Evolutionary conservation across 2,113 vertebrate species (phyloP).

Genomic region (Elanoides forficatus): DNA sequence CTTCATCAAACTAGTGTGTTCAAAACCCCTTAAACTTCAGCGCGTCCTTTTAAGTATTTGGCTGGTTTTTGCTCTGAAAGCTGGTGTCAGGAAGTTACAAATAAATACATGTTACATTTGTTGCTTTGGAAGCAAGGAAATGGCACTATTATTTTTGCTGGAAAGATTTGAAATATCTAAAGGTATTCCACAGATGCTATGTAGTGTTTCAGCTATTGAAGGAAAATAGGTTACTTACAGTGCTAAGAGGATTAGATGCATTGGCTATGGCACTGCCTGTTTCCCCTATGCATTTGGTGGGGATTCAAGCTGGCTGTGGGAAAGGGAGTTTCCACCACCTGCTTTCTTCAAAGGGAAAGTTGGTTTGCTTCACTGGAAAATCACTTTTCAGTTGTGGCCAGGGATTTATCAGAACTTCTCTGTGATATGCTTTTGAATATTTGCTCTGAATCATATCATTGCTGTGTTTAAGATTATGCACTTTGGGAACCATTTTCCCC

Average conservation of each 20-base stretch:
- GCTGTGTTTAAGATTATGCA: background rate
- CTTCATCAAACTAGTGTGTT: background rate
- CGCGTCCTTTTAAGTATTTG: background rate
- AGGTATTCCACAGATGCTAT: background rate
- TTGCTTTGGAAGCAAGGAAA: background rate
- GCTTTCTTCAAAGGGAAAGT: background rate
- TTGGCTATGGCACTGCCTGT: background rate
- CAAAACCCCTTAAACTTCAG: background rate
- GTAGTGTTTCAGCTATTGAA: background rate
- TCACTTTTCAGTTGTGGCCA: background rate
- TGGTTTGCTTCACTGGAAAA: background rate
- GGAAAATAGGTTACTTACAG: background rate
- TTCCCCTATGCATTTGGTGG: background rate
- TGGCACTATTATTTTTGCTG: background rate
- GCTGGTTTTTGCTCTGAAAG: background rate
- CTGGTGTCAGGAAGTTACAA: background rate
- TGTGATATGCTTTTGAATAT: background rate
- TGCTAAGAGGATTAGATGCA: background rate
- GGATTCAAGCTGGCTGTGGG: background rate
- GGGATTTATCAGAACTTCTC: background rate
- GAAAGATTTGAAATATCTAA: constrained; percentile 13
- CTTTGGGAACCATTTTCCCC: background rate
- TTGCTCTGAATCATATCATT: background rate
- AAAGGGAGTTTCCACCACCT: background rate
- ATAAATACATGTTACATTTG: background rate